These are phyloP conservation scores for Coelinius sp. DNA, from an alignment of 2,888 invertebrate species.

Conservation along the genomic window DNA sequence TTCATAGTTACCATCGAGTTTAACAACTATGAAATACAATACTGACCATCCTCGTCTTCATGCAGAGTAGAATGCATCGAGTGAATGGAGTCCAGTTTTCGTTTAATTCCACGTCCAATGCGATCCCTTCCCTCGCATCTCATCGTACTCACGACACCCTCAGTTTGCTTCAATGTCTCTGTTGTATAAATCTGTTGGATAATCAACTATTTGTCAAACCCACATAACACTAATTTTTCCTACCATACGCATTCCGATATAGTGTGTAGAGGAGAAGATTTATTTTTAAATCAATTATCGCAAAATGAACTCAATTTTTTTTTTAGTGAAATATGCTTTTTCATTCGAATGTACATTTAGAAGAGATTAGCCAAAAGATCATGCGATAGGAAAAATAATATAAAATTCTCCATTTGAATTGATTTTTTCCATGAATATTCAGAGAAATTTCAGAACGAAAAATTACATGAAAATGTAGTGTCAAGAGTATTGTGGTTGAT, in stretches of 20 bases:
- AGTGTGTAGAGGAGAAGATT: constrained; percentile 14
- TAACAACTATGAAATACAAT: constrained; percentile 57
- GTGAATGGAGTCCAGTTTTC: constrained; percentile 71
- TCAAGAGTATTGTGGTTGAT: neutral
- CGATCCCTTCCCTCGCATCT: constrained; percentile 68
- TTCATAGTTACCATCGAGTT: constrained; percentile 38
- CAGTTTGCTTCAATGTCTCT: constrained; percentile 69
- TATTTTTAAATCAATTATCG: neutral
- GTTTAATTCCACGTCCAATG: constrained; percentile 70
- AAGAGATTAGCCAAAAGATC: too few species aligned
- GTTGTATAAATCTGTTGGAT: constrained; percentile 71
- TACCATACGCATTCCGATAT: constrained; percentile 62
- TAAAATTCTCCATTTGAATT: too few species aligned
- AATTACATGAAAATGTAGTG: neutral
- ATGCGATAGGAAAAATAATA: too few species aligned
- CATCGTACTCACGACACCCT: constrained; percentile 69
- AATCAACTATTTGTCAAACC: constrained; percentile 66
- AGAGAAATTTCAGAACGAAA: neutral
- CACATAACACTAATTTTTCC: constrained; percentile 62
- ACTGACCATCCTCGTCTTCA: constrained; percentile 71
- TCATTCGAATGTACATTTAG: too few species aligned
- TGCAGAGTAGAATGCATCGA: constrained; percentile 71
- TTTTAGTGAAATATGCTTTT: too few species aligned
- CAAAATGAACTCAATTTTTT: too few species aligned
- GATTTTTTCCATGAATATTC: too few species aligned